phyloP scores from a whole-genome alignment of 2,113 vertebrate species.

The Aldabrachelys gigantea region DNA sequence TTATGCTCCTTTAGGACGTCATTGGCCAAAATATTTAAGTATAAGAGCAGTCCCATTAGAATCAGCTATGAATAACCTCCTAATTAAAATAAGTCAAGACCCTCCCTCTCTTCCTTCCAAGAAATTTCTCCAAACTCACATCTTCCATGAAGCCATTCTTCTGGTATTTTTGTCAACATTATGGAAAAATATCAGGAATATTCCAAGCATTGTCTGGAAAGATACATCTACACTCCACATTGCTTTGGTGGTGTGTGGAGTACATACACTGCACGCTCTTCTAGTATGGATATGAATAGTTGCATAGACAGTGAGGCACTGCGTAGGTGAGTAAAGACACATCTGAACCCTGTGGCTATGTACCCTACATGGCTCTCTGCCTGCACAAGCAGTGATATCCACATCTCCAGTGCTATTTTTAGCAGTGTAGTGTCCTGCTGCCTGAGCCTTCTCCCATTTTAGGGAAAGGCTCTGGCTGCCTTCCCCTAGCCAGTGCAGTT shows the following conservation, averaged over 20 bases:
- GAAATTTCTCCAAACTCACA: neutral
- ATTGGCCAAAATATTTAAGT: neutral
- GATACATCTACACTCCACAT: neutral
- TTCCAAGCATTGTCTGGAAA: neutral
- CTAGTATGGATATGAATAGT: neutral
- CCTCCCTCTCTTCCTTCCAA: neutral
- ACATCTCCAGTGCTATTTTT: neutral
- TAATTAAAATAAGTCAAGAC: neutral
- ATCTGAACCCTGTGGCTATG: neutral
- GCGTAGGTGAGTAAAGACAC: neutral
- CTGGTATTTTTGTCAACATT: neutral
- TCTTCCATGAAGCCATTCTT: neutral
- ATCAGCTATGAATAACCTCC: neutral
- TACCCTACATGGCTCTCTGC: neutral
- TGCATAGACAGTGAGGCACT: neutral
- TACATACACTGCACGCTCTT: neutral
- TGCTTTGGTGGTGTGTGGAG: neutral
- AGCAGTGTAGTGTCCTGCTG: neutral
- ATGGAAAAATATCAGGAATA: neutral
- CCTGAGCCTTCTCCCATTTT: neutral
- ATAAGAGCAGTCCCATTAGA: neutral
- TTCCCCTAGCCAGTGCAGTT: neutral
- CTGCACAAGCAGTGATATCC: neutral
- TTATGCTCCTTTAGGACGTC: neutral
- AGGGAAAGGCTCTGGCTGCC: neutral